These are phyloP conservation scores for Ophthalmolycus amberensis DNA, from an alignment of 2,113 vertebrate species.

Conservation along the genomic window DNA sequence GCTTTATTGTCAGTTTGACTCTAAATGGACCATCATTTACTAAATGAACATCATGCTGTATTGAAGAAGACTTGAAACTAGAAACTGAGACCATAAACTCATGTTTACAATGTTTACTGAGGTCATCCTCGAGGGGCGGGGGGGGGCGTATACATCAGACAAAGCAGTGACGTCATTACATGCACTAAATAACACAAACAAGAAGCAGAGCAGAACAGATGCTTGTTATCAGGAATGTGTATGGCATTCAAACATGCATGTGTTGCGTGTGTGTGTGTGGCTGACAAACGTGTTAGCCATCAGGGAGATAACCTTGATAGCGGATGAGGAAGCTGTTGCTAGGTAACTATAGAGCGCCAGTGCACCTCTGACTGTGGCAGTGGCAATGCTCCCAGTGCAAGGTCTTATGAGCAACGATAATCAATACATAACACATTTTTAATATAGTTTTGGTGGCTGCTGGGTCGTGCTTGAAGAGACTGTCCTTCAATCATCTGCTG, in stretches of 20 bases:
- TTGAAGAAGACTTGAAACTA: no score
- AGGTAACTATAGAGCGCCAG: conserved; percentile 60
- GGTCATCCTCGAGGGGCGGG: background rate
- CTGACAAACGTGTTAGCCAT: conserved; percentile 33
- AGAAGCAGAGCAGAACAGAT: conserved; percentile 17
- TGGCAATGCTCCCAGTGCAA: conserved; percentile 18
- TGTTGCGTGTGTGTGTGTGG: conserved; percentile 4
- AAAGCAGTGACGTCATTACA: background rate
- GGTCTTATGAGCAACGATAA: background rate
- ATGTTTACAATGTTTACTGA: no score
- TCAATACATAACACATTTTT: conserved; percentile 21
- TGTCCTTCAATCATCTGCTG: background rate
- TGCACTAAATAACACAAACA: background rate
- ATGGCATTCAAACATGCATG: background rate
- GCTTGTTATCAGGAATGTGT: conserved; percentile 23
- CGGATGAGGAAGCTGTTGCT: conserved; percentile 71
- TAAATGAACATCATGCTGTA: no score
- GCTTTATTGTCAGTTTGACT: no score
- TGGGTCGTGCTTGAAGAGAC: background rate
- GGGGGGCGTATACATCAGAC: background rate
- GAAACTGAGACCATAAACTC: no score
- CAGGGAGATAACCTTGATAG: conserved; percentile 69
- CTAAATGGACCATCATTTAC: no score
- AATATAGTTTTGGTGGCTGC: background rate
- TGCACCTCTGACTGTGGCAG: conserved; percentile 25